These are phyloP conservation scores for Xestia c-nigrum DNA, from an alignment of 2,888 invertebrate genomes.

Conservation along the genomic window DNA sequence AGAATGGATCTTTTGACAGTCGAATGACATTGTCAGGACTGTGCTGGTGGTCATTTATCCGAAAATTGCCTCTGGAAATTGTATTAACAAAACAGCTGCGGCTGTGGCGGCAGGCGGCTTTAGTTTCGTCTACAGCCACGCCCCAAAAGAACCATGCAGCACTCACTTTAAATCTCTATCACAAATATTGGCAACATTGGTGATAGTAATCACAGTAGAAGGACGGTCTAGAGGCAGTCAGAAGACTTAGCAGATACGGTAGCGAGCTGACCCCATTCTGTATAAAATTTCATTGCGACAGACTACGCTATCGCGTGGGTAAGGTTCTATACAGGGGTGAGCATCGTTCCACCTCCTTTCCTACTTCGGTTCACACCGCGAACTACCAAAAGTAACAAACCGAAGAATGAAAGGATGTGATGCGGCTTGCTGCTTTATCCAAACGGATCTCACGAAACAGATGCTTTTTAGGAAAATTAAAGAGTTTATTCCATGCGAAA, in stretches of 20 bases:
- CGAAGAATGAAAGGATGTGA: too few relatives aligned
- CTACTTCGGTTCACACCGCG: too few relatives aligned
- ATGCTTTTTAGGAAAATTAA: not conserved
- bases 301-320: not conserved
- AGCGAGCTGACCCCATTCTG: not conserved
- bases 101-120: not conserved
- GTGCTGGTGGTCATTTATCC: not conserved
- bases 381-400: too few relatives aligned
- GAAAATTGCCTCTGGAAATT: not conserved
- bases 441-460: not conserved
- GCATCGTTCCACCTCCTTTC: too few relatives aligned
- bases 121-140: not conserved
- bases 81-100: not conserved
- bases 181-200: slow-evolving; percentile 26
- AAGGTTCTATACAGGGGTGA: not conserved
- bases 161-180: slow-evolving; percentile 4
- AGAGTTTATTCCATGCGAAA: not conserved
- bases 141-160: not conserved
- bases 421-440: too few relatives aligned
- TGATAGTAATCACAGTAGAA: not conserved
- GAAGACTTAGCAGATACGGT: not conserved
- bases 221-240: slow-evolving; percentile 1
- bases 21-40: not conserved
- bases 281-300: too few relatives aligned
- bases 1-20: not conserved